Evolutionary conservation across 2,113 vertebrate genomes (phyloP).

Genomic region (Columba janthina): DNA sequence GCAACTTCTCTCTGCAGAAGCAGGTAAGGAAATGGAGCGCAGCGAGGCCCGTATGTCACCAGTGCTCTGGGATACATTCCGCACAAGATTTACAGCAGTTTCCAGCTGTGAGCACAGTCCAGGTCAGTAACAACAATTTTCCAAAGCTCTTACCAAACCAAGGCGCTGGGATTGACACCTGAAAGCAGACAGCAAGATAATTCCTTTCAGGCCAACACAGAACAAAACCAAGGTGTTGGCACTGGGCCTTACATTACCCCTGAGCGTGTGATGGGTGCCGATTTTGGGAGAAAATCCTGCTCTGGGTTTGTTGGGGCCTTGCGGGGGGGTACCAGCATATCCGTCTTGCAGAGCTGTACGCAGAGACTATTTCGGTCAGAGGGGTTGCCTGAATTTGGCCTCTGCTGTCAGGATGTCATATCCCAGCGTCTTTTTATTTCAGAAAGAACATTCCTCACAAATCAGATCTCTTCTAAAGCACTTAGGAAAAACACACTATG

Average conservation of each 20-base stretch:
- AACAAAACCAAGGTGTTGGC: not conserved
- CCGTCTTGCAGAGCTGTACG: not conserved
- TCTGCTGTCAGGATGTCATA: not conserved
- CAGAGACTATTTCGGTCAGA: not conserved
- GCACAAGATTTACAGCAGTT: not conserved
- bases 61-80: not conserved
- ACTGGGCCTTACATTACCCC: not conserved
- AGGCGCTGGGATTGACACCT: not conserved
- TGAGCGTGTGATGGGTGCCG: fast-evolving
- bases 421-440: not conserved
- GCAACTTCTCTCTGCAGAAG: not conserved
- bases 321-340: not conserved
- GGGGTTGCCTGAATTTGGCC: not conserved
- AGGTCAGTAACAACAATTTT: not conserved
- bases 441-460: not conserved
- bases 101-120: not conserved
- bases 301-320: not conserved
- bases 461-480: not conserved
- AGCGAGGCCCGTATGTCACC: too few species aligned
- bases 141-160: not conserved
- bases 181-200: not conserved
- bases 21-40: not conserved
- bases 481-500: conserved; percentile 11
- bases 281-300: not conserved
- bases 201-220: not conserved